These are phyloP conservation scores for Drosophila gaucha DNA, from an alignment of 2,888 invertebrate species.

Conservation along the genomic window DNA sequence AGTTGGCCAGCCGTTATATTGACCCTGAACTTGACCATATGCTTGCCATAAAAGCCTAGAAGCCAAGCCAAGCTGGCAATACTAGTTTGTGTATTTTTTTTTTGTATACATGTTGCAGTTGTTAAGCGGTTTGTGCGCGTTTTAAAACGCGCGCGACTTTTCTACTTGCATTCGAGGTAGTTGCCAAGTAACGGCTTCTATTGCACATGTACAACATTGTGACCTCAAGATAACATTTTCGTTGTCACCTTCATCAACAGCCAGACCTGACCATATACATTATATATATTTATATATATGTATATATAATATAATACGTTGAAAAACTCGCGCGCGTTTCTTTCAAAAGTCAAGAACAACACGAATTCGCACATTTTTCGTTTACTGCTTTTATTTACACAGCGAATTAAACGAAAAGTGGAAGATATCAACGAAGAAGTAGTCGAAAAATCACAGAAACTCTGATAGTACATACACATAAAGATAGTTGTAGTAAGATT, in stretches of 20 bases:
- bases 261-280: constrained; percentile 31
- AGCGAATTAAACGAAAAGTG: constrained; percentile 22
- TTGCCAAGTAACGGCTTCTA: constrained; percentile 16
- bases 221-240: constrained; percentile 37
- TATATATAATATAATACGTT: constrained; percentile 10
- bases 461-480: neutral
- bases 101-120: constrained; percentile 16
- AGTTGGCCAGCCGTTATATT: neutral
- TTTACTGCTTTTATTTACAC: constrained; percentile 32
- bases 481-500: neutral
- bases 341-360: constrained; percentile 50
- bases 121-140: constrained; percentile 13
- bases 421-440: neutral
- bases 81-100: constrained; percentile 34
- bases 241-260: constrained; percentile 50
- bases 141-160: constrained; percentile 33
- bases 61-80: constrained; percentile 25
- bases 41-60: constrained; percentile 37
- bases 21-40: constrained; percentile 70
- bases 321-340: constrained; percentile 37
- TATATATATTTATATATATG: neutral
- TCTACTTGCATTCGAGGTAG: constrained; percentile 22
- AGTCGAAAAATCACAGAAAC: constrained; percentile 7
- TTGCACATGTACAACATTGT: constrained; percentile 31
- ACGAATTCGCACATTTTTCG: constrained; percentile 53